These are phyloP conservation scores for Drosophila maculinotata DNA, from an alignment of 2,888 invertebrate genomes.

Conservation along the genomic window DNA sequence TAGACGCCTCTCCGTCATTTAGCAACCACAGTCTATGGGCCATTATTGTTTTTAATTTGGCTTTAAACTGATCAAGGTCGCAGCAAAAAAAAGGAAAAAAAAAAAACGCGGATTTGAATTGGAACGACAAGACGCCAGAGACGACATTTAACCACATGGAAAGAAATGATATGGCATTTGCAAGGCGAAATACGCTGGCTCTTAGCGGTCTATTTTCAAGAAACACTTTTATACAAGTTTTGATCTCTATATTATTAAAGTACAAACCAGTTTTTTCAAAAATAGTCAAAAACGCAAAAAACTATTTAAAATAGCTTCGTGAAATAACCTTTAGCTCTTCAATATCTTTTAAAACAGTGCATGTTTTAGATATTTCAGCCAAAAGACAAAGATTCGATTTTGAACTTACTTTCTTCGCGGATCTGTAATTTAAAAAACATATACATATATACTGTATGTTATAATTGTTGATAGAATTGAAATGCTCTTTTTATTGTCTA, in stretches of 20 bases:
- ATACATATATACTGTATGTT: too few species aligned
- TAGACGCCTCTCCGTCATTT: constrained; percentile 67
- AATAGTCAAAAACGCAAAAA: background rate
- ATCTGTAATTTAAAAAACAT: too few species aligned
- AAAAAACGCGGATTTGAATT: constrained; percentile 62
- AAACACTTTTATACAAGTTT: background rate
- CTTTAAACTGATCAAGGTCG: constrained; percentile 69
- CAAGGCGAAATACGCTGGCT: constrained; percentile 12
- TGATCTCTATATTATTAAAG: background rate
- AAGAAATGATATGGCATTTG: constrained; percentile 28
- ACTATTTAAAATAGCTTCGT: background rate
- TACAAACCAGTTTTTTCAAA: constrained; percentile 5
- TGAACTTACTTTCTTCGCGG: too few species aligned
- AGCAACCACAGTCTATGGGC: constrained; percentile 51
- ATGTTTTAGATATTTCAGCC: too few species aligned
- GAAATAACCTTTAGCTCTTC: background rate
- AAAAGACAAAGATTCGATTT: background rate
- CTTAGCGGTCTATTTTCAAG: background rate
- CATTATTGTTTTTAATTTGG: constrained; percentile 71
- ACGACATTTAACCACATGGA: constrained; percentile 34
- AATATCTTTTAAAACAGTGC: background rate
- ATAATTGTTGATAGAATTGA: too few species aligned
- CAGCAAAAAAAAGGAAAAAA: constrained; percentile 2
- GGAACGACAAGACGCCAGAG: constrained; percentile 49
- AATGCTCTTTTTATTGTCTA: too few species aligned